Percentiles rank a stretch among this genome's conserved stretches.
Evolutionary conservation across 2,113 vertebrate genomes (phyloP).

Genomic region (Elachura formosa): DNA sequence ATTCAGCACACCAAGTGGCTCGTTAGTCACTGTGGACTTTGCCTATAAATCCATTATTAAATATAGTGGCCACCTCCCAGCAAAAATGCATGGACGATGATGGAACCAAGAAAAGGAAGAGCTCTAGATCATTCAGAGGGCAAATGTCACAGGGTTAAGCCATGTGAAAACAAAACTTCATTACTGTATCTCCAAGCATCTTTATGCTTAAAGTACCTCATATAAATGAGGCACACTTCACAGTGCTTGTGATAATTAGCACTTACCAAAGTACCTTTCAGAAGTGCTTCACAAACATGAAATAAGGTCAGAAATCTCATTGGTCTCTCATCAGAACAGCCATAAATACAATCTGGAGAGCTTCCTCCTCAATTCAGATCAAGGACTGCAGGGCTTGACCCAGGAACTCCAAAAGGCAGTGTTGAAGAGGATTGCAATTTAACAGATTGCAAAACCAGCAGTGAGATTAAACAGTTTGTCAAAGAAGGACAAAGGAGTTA

Average conservation of each 20-base stretch:
- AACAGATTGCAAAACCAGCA: not conserved
- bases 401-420: not conserved
- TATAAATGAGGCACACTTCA: not conserved
- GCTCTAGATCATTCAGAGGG: not conserved
- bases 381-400: not conserved
- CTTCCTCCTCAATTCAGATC: not conserved
- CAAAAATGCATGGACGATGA: not conserved
- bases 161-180: conserved; percentile 4
- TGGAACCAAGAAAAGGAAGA: not conserved
- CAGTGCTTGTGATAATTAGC: not conserved
- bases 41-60: not conserved
- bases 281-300: not conserved
- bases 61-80: not conserved
- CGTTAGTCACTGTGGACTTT: not conserved
- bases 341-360: fast-evolving
- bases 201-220: not conserved
- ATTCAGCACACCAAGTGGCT: not conserved
- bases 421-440: not conserved
- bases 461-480: not conserved
- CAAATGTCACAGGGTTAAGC: not conserved
- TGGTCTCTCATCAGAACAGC: not conserved
- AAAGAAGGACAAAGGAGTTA: not conserved
- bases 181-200: not conserved
- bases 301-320: not conserved
- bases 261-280: not conserved